Evolutionary conservation across 2,888 invertebrate genomes (phyloP).

Genomic region (Acanthoscelides obtectus): DNA sequence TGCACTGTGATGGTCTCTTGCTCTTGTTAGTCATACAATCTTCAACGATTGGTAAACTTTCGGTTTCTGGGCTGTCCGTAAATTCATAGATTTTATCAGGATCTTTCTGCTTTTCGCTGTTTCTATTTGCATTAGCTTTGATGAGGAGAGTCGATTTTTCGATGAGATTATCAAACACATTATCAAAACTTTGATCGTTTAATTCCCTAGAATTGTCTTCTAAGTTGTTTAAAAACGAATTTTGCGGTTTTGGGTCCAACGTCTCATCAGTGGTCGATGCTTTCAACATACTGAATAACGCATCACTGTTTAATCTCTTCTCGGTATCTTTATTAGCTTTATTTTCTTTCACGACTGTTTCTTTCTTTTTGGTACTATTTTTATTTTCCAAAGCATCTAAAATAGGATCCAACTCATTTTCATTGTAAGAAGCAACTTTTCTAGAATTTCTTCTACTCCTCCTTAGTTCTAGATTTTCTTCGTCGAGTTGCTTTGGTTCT

Average conservation of each 20-base stretch:
- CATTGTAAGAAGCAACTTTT: conserved; percentile 37
- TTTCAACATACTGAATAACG: conserved; percentile 36
- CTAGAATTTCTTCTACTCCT: conserved; percentile 32
- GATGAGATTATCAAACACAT: conserved; percentile 28
- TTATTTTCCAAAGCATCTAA: conserved; percentile 28
- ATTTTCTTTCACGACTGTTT: neutral
- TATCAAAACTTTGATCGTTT: conserved; percentile 28
- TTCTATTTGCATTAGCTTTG: conserved; percentile 14
- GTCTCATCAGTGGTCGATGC: conserved; percentile 27
- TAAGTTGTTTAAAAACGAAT: conserved; percentile 23
- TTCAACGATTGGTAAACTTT: conserved; percentile 3
- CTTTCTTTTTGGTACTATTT: conserved; percentile 20
- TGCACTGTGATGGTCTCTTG: neutral
- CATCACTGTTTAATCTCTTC: conserved; percentile 32
- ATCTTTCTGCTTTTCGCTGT: conserved; percentile 9
- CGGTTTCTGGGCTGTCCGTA: conserved; percentile 23
- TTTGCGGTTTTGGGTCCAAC: conserved; percentile 22
- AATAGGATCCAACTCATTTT: conserved; percentile 35
- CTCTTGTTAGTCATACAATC: neutral
- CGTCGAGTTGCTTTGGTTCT: conserved; percentile 5
- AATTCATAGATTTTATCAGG: conserved; percentile 29
- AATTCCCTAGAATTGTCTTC: conserved; percentile 26
- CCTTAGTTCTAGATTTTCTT: conserved; percentile 24
- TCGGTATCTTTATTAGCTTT: conserved; percentile 16
- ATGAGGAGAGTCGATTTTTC: conserved; percentile 25